These are phyloP conservation scores for Sphecodes monilicornis DNA, from an alignment of 2,888 invertebrate species.

Conservation along the genomic window DNA sequence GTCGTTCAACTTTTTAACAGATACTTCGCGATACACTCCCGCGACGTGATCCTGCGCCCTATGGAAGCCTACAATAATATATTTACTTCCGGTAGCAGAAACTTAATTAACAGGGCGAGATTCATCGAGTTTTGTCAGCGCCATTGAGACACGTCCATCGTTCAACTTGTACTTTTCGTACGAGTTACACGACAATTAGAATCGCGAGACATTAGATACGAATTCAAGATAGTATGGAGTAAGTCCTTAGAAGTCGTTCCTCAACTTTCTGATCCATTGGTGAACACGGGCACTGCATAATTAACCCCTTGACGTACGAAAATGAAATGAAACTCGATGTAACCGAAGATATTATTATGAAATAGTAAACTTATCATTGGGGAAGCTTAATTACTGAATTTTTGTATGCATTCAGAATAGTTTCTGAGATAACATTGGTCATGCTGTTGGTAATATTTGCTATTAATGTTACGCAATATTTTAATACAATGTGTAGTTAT, in stretches of 20 bases:
- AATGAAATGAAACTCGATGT: background rate
- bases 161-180: slow-evolving; percentile 16
- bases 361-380: background rate
- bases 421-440: background rate
- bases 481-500: background rate
- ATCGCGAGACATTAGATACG: slow-evolving; percentile 20
- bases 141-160: slow-evolving; percentile 4
- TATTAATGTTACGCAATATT: background rate
- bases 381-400: background rate
- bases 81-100: slow-evolving; percentile 41
- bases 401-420: background rate
- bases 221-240: slow-evolving; percentile 26
- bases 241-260: background rate
- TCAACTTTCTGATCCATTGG: background rate
- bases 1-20: slow-evolving; percentile 22
- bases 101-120: slow-evolving; percentile 25
- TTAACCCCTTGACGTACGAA: background rate
- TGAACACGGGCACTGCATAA: background rate
- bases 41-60: slow-evolving; percentile 15
- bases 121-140: background rate
- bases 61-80: slow-evolving; percentile 7
- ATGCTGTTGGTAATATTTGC: background rate
- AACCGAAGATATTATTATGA: background rate
- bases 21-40: slow-evolving; percentile 47
- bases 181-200: slow-evolving; percentile 11